Conservation (phyloP, 2,888 invertebrate species). For the Tridacna gigas region DNA sequence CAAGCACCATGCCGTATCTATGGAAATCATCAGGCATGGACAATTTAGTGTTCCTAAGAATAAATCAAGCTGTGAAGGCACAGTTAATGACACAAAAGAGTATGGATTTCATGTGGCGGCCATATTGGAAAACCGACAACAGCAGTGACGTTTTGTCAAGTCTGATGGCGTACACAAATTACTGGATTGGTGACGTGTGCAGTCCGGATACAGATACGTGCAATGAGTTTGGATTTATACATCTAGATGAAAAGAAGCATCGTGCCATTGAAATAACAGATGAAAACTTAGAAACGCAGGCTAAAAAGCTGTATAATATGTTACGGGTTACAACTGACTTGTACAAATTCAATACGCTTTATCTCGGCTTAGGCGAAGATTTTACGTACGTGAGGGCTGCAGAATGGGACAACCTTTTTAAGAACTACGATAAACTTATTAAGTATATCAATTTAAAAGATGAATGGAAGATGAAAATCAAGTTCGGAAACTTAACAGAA, state of each 20-base stretch:
- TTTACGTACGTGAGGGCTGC: slow-evolving; percentile 95
- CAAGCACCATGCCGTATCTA: slow-evolving; percentile 75
- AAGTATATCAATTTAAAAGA: slow-evolving; percentile 94
- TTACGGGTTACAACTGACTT: slow-evolving; percentile 95
- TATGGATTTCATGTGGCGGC: slow-evolving; percentile 96
- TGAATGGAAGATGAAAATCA: slow-evolving; percentile 85
- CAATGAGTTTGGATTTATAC: slow-evolving; percentile 87
- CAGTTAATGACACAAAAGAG: slow-evolving; percentile 90
- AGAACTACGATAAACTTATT: slow-evolving; percentile 94
- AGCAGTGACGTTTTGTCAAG: slow-evolving; percentile 91
- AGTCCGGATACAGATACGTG: slow-evolving; percentile 94
- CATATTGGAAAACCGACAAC: slow-evolving; percentile 86
- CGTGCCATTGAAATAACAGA: slow-evolving; percentile 93
- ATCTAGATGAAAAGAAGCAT: slow-evolving; percentile 93
- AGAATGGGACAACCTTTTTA: slow-evolving; percentile 97
- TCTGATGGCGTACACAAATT: slow-evolving; percentile 98
- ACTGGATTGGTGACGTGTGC: slow-evolving; percentile 97
- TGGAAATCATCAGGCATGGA: slow-evolving; percentile 75
- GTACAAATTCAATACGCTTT: slow-evolving; percentile 95
- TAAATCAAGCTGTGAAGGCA: slow-evolving; percentile 92
- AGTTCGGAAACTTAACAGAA: slow-evolving; percentile 94
- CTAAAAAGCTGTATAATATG: slow-evolving; percentile 93
- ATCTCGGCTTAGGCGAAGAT: slow-evolving; percentile 98
- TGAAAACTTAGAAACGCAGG: slow-evolving; percentile 93
- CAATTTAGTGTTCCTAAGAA: slow-evolving; percentile 74